Evolutionary conservation across 2,113 vertebrate genomes (phyloP).

Genomic region (Myotis brandtii): DNA sequence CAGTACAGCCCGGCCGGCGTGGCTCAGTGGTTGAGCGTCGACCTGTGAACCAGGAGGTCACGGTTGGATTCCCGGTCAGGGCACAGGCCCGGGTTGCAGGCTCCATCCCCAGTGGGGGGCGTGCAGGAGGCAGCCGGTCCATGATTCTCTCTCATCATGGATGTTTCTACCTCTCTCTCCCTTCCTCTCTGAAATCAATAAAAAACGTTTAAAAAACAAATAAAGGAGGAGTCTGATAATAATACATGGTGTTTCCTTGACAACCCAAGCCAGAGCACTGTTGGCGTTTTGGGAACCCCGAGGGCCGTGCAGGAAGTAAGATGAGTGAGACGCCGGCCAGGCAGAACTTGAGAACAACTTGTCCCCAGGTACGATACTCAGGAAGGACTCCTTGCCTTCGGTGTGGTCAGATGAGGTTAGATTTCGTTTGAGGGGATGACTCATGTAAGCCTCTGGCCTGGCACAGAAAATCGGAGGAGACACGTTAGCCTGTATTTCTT

Average conservation of each 20-base stretch:
- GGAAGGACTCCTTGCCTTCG: conserved; percentile 60
- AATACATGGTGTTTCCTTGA: neutral
- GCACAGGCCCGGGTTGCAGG: neutral
- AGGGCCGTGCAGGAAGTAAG: neutral
- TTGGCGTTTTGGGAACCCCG: neutral
- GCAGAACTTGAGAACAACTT: conserved; percentile 52
- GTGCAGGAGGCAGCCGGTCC: no score
- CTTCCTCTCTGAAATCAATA: no score
- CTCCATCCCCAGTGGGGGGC: no score
- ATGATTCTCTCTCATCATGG: no score
- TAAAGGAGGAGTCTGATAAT: neutral
- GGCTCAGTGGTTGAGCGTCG: no score
- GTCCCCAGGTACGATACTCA: neutral
- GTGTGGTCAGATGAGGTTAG: conserved; percentile 45
- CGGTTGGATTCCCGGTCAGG: no score
- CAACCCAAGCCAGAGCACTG: neutral
- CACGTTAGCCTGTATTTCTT: neutral
- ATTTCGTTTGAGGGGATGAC: conserved; percentile 45
- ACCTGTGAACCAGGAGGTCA: no score
- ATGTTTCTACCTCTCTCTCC: no score
- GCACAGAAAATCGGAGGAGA: conserved; percentile 5
- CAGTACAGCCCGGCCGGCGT: neutral
- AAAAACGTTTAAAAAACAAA: no score
- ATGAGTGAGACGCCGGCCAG: neutral
- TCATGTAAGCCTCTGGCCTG: neutral